phyloP scores from a whole-genome alignment of 2,797 vertebrate species.

The Pristis pectinata region DNA sequence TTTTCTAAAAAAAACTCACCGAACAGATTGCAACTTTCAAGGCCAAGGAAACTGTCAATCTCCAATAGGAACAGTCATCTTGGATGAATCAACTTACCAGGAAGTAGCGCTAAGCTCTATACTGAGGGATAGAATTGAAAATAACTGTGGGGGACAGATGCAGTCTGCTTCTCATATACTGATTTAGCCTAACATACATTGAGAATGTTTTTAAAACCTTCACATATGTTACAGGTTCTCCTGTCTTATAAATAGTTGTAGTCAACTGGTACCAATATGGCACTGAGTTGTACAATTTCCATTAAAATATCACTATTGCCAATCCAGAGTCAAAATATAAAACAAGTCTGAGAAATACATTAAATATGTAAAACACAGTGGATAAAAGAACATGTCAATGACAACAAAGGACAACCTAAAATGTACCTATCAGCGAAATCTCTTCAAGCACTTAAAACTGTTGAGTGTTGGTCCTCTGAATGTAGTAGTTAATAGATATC shows the following conservation, averaged over 20 bases:
- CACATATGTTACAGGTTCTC: constrained; percentile 28
- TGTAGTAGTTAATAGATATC: not conserved
- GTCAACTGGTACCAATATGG: not conserved
- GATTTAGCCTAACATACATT: constrained; percentile 21
- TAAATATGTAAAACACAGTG: not conserved
- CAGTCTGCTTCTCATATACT: constrained; percentile 27
- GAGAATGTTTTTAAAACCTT: constrained; percentile 22
- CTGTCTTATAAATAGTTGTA: constrained; percentile 16
- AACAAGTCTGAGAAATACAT: not conserved
- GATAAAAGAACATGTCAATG: not conserved
- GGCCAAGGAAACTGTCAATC: not conserved
- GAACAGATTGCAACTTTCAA: not conserved
- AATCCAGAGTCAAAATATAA: not conserved
- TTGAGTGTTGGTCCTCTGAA: not conserved
- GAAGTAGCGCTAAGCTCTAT: not conserved
- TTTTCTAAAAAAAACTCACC: not conserved
- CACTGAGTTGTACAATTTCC: not conserved
- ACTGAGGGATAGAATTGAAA: constrained; percentile 21
- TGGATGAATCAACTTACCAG: constrained; percentile 26
- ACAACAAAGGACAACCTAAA: not conserved
- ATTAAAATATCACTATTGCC: not conserved
- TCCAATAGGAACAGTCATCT: constrained; percentile 12
- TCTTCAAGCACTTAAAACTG: not conserved
- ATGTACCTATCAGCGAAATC: not conserved
- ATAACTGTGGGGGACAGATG: constrained; percentile 5